Percentiles rank a stretch among this genome's conserved stretches.
phyloP scores from a whole-genome alignment of 2,113 vertebrate genomes.

The Brevimyrus niger region DNA sequence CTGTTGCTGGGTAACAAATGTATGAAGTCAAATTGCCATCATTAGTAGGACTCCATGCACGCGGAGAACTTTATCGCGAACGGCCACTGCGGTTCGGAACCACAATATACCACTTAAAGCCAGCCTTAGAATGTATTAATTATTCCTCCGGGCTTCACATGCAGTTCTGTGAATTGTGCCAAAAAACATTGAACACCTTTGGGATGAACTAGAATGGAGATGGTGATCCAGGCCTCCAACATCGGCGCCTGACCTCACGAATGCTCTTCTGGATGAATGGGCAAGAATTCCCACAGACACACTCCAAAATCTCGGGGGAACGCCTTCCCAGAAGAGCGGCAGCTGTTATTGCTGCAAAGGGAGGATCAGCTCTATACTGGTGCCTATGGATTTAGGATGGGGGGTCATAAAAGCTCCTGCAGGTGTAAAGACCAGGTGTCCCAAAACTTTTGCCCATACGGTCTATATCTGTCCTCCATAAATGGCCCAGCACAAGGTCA shows the following conservation, averaged over 20 bases:
- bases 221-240: neutral
- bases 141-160: neutral
- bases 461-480: neutral
- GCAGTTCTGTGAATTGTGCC: neutral
- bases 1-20: neutral
- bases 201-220: neutral
- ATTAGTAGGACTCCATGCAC: neutral
- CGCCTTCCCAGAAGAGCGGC: neutral
- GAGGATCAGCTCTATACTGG: neutral
- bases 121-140: neutral
- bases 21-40: neutral
- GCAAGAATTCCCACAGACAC: neutral
- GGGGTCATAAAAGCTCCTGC: neutral
- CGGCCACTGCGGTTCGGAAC: slow-evolving; percentile 13
- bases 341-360: neutral
- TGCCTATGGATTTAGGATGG: neutral
- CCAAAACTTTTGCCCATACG: neutral
- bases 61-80: neutral
- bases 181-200: neutral
- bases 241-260: neutral
- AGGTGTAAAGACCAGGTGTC: neutral
- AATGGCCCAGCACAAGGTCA: neutral
- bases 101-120: neutral
- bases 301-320: neutral
- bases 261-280: neutral